Evolutionary conservation across 2,888 invertebrate genomes (phyloP).

Genomic region (Salticus scenicus): DNA sequence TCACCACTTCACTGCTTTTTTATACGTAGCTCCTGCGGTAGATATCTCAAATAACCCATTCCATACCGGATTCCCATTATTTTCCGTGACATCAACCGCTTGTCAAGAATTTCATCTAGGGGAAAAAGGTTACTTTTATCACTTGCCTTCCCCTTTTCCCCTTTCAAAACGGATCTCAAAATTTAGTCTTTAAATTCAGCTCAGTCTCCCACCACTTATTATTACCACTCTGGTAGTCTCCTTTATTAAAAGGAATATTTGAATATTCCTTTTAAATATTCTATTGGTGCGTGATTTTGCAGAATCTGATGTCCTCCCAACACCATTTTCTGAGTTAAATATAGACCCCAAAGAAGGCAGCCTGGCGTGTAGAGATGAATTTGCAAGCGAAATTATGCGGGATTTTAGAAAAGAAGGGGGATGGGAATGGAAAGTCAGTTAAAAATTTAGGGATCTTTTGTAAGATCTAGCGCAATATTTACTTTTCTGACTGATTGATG

Average conservation of each 20-base stretch:
- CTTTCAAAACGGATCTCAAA: background rate
- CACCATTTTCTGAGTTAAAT: background rate
- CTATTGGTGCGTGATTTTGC: constrained; percentile 22
- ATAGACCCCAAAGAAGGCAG: background rate
- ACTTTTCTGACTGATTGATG: background rate
- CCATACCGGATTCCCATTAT: background rate
- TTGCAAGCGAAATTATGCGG: constrained; percentile 6
- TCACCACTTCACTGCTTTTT: background rate
- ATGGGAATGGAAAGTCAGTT: background rate
- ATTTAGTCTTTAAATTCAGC: background rate
- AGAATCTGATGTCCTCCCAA: background rate
- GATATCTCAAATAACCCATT: background rate
- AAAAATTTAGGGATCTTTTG: background rate
- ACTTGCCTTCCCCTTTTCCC: background rate
- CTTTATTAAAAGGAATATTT: constrained; percentile 19
- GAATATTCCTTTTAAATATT: constrained; percentile 52
- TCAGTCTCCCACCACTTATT: background rate
- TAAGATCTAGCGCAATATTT: background rate
- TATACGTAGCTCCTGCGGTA: background rate
- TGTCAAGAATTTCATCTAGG: background rate
- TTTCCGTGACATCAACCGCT: background rate
- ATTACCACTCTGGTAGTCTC: background rate
- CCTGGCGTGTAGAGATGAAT: background rate
- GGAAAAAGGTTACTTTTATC: background rate
- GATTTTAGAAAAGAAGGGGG: background rate